Base-by-base conservation (phyloP, 2,113 vertebrate species). In the Corythornis cristatus region DNA sequence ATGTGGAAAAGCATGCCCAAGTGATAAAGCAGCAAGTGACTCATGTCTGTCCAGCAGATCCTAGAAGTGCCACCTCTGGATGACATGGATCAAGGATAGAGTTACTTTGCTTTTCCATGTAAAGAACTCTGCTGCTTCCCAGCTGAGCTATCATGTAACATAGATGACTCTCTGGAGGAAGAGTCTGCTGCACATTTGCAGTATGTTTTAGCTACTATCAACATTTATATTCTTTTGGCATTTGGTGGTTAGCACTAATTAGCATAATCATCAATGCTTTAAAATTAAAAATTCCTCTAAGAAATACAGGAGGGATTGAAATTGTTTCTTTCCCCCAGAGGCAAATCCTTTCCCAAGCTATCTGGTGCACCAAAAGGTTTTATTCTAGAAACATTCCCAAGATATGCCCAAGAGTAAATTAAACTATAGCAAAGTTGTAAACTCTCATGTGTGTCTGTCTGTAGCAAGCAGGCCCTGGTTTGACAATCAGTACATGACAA, bases 201-300 rank as follows among this genome's bases (percentile, higher is more conserved):
- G 60, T 93, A 58, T 93, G 74, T 89, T 96, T 97, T 76, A 89
- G 90, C 86, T 95, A 93, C 91, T 78, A 40, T 88, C 86, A 95
- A 95, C 88, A 85, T 94, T 89, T 92, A 87, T 94, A 96, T 96
- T 92, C 76, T 85, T 86, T 86, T 80, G 86, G 84, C 91, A 94
- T 93, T 96, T 89, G 74, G 86, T 84, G 87, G 74, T 90, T 93
- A 97, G 87, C 74, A 29, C 82, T 85, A 72, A 78, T 95, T 95
- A 95, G 88, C 91, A 86, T 83, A 87, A 96, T 90, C 85, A 84
- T 92, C 74, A 88, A 71, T 88, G 73, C 67, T 91, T 96, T 88
- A 77, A 90, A 66, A 88, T 90, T 93, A 89, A 95, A 72, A 79
- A 89, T 93, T 96, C 68, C 58, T 92, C 80, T 35, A 83, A 62